Evolutionary conservation across 2,113 vertebrate genomes (phyloP).

Genomic region (Hemichromis elongatus): DNA sequence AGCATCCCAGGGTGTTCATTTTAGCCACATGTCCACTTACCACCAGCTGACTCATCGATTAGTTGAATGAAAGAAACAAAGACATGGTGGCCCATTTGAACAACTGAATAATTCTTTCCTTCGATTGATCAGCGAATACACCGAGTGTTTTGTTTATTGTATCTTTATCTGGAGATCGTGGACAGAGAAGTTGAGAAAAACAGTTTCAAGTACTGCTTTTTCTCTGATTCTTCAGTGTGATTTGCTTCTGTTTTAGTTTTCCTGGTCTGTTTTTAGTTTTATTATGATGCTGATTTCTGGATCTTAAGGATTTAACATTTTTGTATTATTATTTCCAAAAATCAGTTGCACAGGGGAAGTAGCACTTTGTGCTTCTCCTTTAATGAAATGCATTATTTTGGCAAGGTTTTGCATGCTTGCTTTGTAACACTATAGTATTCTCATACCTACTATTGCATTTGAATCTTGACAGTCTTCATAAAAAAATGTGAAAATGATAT

Average conservation of each 20-base stretch:
- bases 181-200: not conserved
- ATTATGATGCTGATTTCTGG: not conserved
- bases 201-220: not conserved
- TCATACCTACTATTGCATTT: not conserved
- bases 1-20: not conserved
- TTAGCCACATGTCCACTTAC: not conserved
- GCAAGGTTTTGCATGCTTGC: too few species aligned
- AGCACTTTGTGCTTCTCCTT: too few species aligned
- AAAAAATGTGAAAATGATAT: not conserved
- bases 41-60: not conserved
- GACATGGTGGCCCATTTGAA: not conserved
- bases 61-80: not conserved
- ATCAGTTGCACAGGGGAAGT: too few species aligned
- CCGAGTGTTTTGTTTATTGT: not conserved
- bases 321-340: not conserved
- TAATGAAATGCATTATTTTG: too few species aligned
- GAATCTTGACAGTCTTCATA: not conserved
- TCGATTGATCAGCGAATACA: not conserved
- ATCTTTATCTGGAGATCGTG: not conserved
- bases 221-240: not conserved
- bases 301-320: not conserved
- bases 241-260: not conserved
- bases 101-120: not conserved
- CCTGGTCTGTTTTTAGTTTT: not conserved
- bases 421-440: not conserved